These are phyloP conservation scores for Elgaria multicarinata DNA, from an alignment of 2,113 vertebrate species.

Conservation along the genomic window DNA sequence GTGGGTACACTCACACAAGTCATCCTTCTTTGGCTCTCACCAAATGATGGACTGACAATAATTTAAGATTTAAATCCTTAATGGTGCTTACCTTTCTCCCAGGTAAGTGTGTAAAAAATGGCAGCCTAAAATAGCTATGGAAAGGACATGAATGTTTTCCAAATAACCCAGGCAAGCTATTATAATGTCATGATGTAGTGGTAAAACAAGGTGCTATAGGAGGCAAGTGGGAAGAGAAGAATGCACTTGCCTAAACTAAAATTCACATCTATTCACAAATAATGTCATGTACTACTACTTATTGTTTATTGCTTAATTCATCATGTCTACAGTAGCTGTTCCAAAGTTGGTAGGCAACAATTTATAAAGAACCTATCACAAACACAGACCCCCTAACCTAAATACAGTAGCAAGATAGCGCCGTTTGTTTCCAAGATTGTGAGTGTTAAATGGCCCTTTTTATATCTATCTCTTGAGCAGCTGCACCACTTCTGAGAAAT, in stretches of 20 bases:
- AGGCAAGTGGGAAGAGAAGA: not conserved
- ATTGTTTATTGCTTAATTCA: slow-evolving; percentile 45
- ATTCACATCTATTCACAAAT: slow-evolving; percentile 24
- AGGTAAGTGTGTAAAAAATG: not conserved
- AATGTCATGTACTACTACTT: not conserved
- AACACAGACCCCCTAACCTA: not conserved
- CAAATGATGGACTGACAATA: not conserved
- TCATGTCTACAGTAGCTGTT: slow-evolving; percentile 14
- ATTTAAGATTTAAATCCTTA: not conserved
- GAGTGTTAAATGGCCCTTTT: slow-evolving; percentile 26
- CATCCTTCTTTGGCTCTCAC: not conserved
- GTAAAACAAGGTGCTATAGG: not conserved
- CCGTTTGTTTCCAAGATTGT: slow-evolving; percentile 26
- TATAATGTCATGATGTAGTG: not conserved
- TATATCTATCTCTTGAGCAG: slow-evolving; percentile 15
- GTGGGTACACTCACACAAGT: not conserved
- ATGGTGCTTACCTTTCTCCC: not conserved
- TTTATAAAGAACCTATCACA: not conserved
- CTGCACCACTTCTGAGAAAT: slow-evolving; percentile 15
- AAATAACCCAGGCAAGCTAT: not conserved
- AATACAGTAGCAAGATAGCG: slow-evolving; percentile 22
- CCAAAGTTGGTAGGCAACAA: fast-evolving
- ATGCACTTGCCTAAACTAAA: not conserved
- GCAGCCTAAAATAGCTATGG: not conserved
- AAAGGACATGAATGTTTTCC: not conserved